phyloP scores from a whole-genome alignment of 2,888 invertebrate genomes.

The Lutraria lutraria region DNA sequence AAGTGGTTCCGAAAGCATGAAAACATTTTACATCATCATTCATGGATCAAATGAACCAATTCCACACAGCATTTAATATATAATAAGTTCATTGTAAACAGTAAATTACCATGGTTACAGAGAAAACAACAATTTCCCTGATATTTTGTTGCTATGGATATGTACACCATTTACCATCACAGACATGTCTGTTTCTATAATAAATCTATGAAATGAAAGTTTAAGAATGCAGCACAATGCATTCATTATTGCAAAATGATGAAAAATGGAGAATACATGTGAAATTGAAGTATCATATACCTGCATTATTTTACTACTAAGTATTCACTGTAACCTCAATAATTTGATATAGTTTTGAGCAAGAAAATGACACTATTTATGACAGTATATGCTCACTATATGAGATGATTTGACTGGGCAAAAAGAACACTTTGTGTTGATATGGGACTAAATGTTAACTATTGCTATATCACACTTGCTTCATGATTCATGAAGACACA shows the following conservation, averaged over 20 bases:
- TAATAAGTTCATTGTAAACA: neutral
- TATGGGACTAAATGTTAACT: slow-evolving; percentile 39
- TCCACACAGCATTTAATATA: neutral
- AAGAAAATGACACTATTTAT: neutral
- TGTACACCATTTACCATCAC: neutral
- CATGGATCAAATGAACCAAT: neutral
- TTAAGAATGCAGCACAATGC: neutral
- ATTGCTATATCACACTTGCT: slow-evolving; percentile 22
- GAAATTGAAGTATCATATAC: slow-evolving; percentile 14
- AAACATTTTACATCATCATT: neutral
- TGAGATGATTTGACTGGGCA: neutral
- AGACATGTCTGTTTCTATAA: neutral
- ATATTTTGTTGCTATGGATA: slow-evolving; percentile 14
- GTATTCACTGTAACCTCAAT: neutral
- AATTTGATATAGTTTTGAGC: slow-evolving; percentile 7
- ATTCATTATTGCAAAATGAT: slow-evolving; percentile 11
- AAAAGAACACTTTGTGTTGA: slow-evolving; percentile 51
- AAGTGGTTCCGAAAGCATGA: neutral
- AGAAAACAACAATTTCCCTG: slow-evolving; percentile 21
- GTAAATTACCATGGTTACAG: neutral
- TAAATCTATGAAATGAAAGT: neutral
- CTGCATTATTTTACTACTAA: neutral
- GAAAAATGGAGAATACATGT: neutral
- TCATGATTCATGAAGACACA: neutral
- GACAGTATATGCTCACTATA: slow-evolving; percentile 8